Base-by-base conservation (phyloP, 2,113 vertebrate genomes). In the Forbesichthys papilliferus region DNA sequence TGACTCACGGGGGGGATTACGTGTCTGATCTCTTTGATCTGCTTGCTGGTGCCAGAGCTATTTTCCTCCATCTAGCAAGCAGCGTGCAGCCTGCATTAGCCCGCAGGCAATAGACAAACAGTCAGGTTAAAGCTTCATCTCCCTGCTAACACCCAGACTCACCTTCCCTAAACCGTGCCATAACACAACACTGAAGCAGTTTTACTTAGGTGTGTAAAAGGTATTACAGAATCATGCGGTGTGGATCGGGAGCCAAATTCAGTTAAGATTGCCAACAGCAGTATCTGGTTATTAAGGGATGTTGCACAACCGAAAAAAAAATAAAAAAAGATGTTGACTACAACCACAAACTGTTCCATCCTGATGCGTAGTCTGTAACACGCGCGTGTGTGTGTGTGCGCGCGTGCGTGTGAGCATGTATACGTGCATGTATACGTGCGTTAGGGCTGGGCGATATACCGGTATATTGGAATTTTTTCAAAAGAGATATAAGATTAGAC, bases 1-100 rank as follows among this genome's bases (percentile, higher is more conserved):
- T 90, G 87, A 90, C 89, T 90, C 90, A 90, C 75, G 88, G 87
- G 75, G 86, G 88, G 87, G 88, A 90, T 90, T 90, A 90, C 79
- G 86, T 71, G 76, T 87, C 85, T 88, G 82, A 88, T 85, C 77
- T 83, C 89, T 90, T 89, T 90, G 81, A 90, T 91, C 82, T 88
- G 69, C 78, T 83, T 76, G 71, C 68, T 20, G 42, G 75, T 79
- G 81, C 78, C 81, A 85, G 70, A 83, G 83, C 83, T 86, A 82
- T 90, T 90, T 91, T 87, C 36, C 74, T 87, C 78, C 68, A 57
- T 60, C 65, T 62, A 55, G 68, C 59, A 13, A 85, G 61, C 58
- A 55, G 58, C 47, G 18, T 59, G 71, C 79, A 84, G 74, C 51
- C 63, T 66, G 74, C 74, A 69, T 75, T 67, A 82, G 72, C 79